Base-by-base conservation (phyloP, 2,797 vertebrate genomes). In the Eulemur mongoz region DNA sequence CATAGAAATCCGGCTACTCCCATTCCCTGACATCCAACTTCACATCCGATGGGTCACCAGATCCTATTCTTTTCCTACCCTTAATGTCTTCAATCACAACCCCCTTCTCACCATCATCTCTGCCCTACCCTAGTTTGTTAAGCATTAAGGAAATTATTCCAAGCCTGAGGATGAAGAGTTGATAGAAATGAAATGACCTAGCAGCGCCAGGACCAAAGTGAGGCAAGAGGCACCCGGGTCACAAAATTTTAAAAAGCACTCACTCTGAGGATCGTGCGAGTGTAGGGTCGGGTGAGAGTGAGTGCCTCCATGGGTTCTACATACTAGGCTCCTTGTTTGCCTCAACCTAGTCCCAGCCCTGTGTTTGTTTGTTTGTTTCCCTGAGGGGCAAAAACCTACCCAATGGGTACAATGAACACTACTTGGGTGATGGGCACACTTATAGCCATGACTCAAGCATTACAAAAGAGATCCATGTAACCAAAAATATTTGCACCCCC, bases 201-300 rank as follows among this genome's bases (percentile, higher is more conserved):
- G 27, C 14, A 72, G 22, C 27, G 7, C 32, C 12, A 50, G 54
- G 45, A 30, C 5, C 15, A 61, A 2, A 30, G 18, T 20, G 32
- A 87, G 40, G 52, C 86, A n/a, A 86, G 54, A 67, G 48, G 0
- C 22, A 22, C 32, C 32, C 0, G 7, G 38, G 22, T 4, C 38
- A 45, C 63, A 91, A 32, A 57, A n/a, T 59, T 43, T 38, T 30
- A 61, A 18, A 57, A 52, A 50, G 15, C 22, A 6, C 15, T 48
- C 54, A 23, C 15, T 78, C 3, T 69, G 35, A 3, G 3, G 57
- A 32, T 59, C 0, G 0, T 23, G 1, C 14, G 23, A 43, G n/a
- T 65, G 7, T 54, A 48, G 45, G 7, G 8, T 35, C 75, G 8
- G 7, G 50, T 22, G 27, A 54, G 7, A 76, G 54, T 57, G 18